Conservation (phyloP, 2,797 vertebrate species). For the Microctenopoma stevenorrisi region DNA sequence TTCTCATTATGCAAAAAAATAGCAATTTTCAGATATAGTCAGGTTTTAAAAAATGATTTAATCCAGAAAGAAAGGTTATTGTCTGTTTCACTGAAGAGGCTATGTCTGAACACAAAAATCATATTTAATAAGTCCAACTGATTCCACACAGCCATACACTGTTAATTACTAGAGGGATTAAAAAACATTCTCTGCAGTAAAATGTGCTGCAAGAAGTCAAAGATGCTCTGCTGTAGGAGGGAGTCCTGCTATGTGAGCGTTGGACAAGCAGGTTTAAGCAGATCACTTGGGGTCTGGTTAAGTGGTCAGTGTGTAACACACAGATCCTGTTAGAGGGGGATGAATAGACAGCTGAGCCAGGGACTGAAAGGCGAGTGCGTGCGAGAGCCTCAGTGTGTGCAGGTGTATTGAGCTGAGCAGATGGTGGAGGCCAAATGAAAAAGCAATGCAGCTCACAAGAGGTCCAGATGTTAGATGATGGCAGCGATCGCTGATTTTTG, state of each 20-base stretch:
- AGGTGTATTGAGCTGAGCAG: constrained; percentile 58
- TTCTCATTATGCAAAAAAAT: too few species aligned
- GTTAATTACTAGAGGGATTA: neutral
- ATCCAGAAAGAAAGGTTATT: too few species aligned
- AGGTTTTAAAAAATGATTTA: too few species aligned
- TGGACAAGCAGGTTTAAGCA: constrained; percentile 48
- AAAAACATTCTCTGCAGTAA: neutral
- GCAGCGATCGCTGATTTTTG: neutral
- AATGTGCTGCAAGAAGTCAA: neutral
- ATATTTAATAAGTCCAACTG: too few species aligned
- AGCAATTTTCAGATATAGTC: too few species aligned
- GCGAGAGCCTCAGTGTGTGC: constrained; percentile 10
- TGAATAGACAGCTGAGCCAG: constrained; percentile 56
- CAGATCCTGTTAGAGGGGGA: constrained; percentile 72
- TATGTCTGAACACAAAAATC: too few species aligned
- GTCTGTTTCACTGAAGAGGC: too few species aligned
- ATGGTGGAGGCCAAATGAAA: constrained; percentile 70
- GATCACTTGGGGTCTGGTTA: constrained; percentile 61
- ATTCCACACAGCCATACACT: too few species aligned
- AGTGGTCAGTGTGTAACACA: constrained; percentile 60
- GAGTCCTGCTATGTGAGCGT: neutral
- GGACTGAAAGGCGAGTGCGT: neutral
- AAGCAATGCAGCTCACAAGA: constrained; percentile 62
- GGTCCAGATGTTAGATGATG: constrained; percentile 53
- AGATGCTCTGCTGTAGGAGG: neutral